Conservation (phyloP, 2,113 vertebrate genomes). For the Gobius niger region DNA sequence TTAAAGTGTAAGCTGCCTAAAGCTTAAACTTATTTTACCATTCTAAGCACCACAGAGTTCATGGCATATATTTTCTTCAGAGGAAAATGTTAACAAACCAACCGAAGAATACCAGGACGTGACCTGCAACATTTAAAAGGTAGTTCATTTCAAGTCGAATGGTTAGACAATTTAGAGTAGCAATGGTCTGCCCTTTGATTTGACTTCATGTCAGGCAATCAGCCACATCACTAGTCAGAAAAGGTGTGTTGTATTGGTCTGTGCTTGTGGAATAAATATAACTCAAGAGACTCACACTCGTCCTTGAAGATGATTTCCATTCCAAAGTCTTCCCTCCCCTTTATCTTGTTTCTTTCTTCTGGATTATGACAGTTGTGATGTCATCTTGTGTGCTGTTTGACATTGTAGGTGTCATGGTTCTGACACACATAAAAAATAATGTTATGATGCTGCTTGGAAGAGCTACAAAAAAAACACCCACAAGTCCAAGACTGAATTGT, state of each 20-base stretch:
- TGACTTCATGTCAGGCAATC: too few species aligned
- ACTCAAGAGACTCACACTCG: background rate
- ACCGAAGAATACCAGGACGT: too few species aligned
- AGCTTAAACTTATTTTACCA: background rate
- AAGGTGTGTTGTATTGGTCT: background rate
- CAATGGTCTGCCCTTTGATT: too few species aligned
- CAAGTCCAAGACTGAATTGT: background rate
- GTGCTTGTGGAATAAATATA: background rate
- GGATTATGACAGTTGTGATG: conserved; percentile 27
- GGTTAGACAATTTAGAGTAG: too few species aligned
- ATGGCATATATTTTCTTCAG: too few species aligned
- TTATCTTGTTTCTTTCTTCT: conserved; percentile 23
- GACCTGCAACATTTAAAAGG: too few species aligned
- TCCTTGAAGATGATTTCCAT: conserved; percentile 32
- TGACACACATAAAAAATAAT: conserved; percentile 39
- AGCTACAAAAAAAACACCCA: conserved; percentile 3
- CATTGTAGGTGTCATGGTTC: conserved; percentile 31
- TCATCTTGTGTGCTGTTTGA: conserved; percentile 40
- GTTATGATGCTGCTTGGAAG: conserved; percentile 33
- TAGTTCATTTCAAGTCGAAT: too few species aligned
- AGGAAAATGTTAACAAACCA: too few species aligned
- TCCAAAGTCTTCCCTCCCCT: conserved; percentile 32
- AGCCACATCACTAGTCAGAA: background rate
- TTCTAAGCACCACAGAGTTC: background rate
- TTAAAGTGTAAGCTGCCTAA: background rate